Evolutionary conservation across 2,797 vertebrate species (phyloP).

Genomic region (Lagorchestes hirsutus): DNA sequence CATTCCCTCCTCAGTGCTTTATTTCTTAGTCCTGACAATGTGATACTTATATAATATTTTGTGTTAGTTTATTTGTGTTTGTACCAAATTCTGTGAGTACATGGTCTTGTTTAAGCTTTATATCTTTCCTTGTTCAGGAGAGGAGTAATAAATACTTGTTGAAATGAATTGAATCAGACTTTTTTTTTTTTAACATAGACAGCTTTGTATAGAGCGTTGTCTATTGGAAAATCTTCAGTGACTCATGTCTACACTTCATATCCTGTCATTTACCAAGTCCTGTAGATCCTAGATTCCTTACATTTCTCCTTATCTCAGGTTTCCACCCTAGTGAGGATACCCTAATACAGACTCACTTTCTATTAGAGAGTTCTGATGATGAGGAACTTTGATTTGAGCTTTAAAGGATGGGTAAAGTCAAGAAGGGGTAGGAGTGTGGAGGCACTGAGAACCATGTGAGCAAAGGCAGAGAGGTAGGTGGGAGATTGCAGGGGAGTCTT

Average conservation of each 20-base stretch:
- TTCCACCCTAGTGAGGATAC: background rate
- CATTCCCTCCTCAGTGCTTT: background rate
- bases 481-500: background rate
- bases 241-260: background rate
- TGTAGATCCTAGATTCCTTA: background rate
- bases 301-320: background rate
- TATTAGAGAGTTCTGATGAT: background rate
- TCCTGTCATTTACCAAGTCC: background rate
- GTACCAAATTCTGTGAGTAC: background rate
- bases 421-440: background rate
- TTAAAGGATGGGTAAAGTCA: background rate
- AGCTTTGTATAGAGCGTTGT: background rate
- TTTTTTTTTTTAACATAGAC: background rate
- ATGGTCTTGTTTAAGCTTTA: background rate
- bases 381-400: background rate
- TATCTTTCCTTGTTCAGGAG: background rate
- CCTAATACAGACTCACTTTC: background rate
- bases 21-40: background rate
- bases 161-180: background rate
- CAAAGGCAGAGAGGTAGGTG: background rate
- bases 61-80: background rate
- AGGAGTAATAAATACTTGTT: background rate
- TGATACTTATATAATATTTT: background rate
- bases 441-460: background rate
- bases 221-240: background rate